Percentiles rank a stretch among this genome's conserved stretches.
phyloP scores from a whole-genome alignment of 2,113 vertebrate species.

The Chaetops frenatus region DNA sequence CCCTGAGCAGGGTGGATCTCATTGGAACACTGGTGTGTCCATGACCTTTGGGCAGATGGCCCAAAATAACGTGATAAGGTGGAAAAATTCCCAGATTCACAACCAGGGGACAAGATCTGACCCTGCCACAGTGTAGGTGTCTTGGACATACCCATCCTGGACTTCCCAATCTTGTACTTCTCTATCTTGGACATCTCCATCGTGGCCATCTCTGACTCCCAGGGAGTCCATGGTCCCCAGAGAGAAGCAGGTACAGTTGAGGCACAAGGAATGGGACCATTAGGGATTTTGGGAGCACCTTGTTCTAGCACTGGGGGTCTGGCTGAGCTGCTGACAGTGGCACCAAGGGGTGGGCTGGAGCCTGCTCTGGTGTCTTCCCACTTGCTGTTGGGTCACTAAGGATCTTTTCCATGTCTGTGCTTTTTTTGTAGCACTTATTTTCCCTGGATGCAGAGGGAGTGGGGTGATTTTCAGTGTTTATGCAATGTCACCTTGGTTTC shows the following conservation, averaged over 20 bases:
- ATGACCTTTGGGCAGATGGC: neutral
- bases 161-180: neutral
- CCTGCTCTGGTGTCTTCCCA: neutral
- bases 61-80: neutral
- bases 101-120: neutral
- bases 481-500: neutral
- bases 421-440: neutral
- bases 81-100: neutral
- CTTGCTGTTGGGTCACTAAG: fast-evolving
- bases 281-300: neutral
- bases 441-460: neutral
- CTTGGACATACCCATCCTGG: neutral
- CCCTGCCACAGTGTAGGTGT: neutral
- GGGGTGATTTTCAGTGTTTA: neutral
- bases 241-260: neutral
- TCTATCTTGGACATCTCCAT: neutral
- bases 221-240: no score
- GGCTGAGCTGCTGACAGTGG: neutral
- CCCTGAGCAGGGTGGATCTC: no score
- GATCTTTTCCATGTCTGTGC: neutral
- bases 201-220: neutral
- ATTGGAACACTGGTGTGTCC: neutral
- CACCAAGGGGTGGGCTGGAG: neutral
- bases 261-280: fast-evolving
- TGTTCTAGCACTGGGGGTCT: neutral